Evolutionary conservation across 2,888 invertebrate genomes (phyloP).

Genomic region (Apocheima hispidaria): DNA sequence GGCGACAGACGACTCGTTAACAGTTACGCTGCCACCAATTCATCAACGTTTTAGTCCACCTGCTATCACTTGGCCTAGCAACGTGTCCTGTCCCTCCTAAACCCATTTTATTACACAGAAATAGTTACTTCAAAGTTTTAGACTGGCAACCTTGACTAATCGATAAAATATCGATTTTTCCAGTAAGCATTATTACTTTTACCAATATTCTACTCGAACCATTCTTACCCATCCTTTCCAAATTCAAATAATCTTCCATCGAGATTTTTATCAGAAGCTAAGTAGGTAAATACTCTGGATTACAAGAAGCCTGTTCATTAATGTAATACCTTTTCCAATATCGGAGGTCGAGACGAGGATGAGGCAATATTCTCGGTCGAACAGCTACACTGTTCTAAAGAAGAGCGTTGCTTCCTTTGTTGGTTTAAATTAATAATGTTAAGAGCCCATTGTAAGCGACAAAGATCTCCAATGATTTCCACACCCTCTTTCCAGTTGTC

Average conservation of each 20-base stretch:
- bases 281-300: slow-evolving; percentile 24
- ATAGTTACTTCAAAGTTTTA: too few relatives aligned
- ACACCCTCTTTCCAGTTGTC: neutral
- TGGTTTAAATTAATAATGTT: neutral
- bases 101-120: too few relatives aligned
- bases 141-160: too few relatives aligned
- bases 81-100: too few relatives aligned
- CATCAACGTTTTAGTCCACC: too few relatives aligned
- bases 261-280: slow-evolving; percentile 13
- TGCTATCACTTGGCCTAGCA: too few relatives aligned
- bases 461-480: neutral
- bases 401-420: slow-evolving; percentile 2
- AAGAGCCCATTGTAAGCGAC: neutral
- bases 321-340: slow-evolving; percentile 28
- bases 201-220: neutral
- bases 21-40: too few relatives aligned
- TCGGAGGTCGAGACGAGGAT: neutral
- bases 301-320: slow-evolving; percentile 22
- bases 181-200: neutral
- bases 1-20: too few relatives aligned
- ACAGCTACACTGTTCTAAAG: slow-evolving; percentile 14
- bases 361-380: slow-evolving; percentile 9
- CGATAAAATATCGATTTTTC: neutral
- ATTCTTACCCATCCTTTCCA: neutral
- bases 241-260: slow-evolving; percentile 5